Evolutionary conservation across 1,140 invertebrate genomes (phyloP), one percentile per base, ranked within the genome.

Genomic region (Halyomorpha halys): DNA sequence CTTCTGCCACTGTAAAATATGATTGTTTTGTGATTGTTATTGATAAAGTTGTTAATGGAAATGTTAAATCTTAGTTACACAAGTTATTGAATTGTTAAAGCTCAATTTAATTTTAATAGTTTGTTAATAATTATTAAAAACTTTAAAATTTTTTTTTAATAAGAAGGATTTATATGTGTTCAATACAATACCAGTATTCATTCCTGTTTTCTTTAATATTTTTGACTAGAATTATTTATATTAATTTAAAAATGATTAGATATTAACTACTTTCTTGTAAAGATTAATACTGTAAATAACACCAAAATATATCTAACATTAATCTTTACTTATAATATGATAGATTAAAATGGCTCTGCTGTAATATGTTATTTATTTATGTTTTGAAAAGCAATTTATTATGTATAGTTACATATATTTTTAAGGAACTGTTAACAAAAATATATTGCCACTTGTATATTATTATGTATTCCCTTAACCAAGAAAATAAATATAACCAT

Each of bases 361-460:
- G 53, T 56, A 56, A 56, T 56, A 56, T 56, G 23, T 56, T 56
- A 56, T 56, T 56, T 56, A 56, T 56, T 56, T 56, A 25, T 56
- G 23, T 56, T 56, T 23, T 21, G 14, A 56, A 56, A 56, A 23
- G 15, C 15, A 21, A 56, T 23, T 49, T 21, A 25, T 23, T 56
- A 56, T 56, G 53, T 56, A 56, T 56, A 23, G 53, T 23, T 56
- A 56, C 53, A 56, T 56, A 56, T 56, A 49, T 56, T 56, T 56
- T 56, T 56, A 56, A 23, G 53, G 6, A 25, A 23, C 53, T 23
- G 53, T 56, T 56, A 56, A 56, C 53, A 56, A 56, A 56, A 27
- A 49, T 56, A 25, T 25, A 56, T 23, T 56, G 53, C 53, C 18
- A 56, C 19, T 56, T 56, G 23, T 56, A 16, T 23, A 14, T 25